phyloP scores from a whole-genome alignment of 2,797 vertebrate species.

The Pogonophryne albipinna region DNA sequence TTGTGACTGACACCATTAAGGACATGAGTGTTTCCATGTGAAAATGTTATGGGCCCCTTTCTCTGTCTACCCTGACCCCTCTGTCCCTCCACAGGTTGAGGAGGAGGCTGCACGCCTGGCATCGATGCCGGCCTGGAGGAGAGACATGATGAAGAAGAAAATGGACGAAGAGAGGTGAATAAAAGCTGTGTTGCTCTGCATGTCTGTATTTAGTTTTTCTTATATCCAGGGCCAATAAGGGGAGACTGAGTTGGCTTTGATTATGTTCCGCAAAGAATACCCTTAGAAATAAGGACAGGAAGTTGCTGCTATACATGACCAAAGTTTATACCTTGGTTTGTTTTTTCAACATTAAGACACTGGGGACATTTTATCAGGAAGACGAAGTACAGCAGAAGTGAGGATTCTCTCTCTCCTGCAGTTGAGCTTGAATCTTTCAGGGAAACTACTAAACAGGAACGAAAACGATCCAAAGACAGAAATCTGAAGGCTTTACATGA shows the following conservation, averaged over 20 bases:
- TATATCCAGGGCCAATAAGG: not conserved
- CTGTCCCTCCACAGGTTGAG: slow-evolving; percentile 84
- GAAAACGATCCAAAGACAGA: not conserved
- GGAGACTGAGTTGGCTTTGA: not conserved
- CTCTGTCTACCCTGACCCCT: slow-evolving; percentile 40
- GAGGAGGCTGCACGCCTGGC: slow-evolving; percentile 92
- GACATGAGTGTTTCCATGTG: not conserved
- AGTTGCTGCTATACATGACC: not conserved
- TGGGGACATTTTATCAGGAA: not conserved
- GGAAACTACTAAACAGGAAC: not conserved
- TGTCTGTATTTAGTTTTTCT: not conserved
- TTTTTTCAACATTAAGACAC: not conserved
- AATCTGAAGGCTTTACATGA: not conserved
- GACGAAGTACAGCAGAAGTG: not conserved
- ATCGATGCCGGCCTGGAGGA: slow-evolving; percentile 96
- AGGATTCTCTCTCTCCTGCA: not conserved
- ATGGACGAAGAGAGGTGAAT: slow-evolving; percentile 95
- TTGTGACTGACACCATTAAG: not conserved
- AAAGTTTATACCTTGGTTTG: not conserved
- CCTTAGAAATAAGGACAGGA: not conserved
- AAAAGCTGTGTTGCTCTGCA: slow-evolving; percentile 18
- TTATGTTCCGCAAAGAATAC: not conserved
- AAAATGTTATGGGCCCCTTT: slow-evolving; percentile 38
- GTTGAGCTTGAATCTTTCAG: not conserved
- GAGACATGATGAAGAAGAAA: slow-evolving; percentile 98